Evolutionary conservation across 2,888 invertebrate genomes (phyloP).

Genomic region (Drosophila quasianomalipes): DNA sequence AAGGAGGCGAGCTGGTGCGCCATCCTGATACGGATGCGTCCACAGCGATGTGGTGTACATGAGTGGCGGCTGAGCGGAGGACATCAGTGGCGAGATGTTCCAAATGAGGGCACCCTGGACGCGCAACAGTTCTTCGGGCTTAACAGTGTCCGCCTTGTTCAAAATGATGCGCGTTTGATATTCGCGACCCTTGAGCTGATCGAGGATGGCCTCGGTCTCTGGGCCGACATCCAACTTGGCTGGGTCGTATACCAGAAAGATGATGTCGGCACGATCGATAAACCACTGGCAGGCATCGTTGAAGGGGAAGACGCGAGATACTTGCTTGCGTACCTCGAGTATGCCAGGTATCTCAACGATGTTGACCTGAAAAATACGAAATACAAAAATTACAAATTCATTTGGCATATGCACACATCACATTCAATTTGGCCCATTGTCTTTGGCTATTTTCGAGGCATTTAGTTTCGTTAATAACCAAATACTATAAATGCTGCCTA

Average conservation of each 20-base stretch:
- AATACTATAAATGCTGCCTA: constrained; percentile 61
- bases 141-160: constrained; percentile 97
- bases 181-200: constrained; percentile 97
- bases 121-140: constrained; percentile 96
- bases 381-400: constrained; percentile 27
- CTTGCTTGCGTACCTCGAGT: constrained; percentile 96
- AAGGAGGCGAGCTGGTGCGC: constrained; percentile 92
- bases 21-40: constrained; percentile 93
- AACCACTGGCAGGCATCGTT: constrained; percentile 99
- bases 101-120: constrained; percentile 97
- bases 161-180: constrained; percentile 96
- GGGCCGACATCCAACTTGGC: constrained; percentile 97
- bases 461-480: constrained; percentile 70
- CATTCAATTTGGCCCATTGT: constrained; percentile 59
- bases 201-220: constrained; percentile 97
- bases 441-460: constrained; percentile 56
- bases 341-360: constrained; percentile 98
- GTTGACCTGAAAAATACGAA: constrained; percentile 89
- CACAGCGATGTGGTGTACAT: constrained; percentile 96
- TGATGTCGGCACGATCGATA: constrained; percentile 97
- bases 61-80: constrained; percentile 96
- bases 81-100: constrained; percentile 98
- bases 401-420: constrained; percentile 24
- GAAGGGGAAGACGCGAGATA: constrained; percentile 96
- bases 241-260: constrained; percentile 97